Conservation (phyloP, 64 coral and sea anemone genomes). For the Cladopsammia gracilis region DNA sequence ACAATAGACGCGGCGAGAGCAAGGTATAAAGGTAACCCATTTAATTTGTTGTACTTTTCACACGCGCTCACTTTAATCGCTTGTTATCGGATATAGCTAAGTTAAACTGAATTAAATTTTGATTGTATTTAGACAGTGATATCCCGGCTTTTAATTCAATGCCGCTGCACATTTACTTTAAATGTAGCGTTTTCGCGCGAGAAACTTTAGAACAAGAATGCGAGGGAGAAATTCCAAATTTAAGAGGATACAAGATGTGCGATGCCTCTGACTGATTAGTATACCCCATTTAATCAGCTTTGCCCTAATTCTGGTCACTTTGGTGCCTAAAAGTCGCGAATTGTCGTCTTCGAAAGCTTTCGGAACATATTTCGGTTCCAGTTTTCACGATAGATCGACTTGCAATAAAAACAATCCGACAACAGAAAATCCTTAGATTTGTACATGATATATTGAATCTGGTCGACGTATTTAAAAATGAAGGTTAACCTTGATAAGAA, state of each 20-base stretch:
- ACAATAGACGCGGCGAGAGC: background rate
- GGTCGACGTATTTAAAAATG: background rate
- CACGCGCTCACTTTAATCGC: conserved; percentile 4
- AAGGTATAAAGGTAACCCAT: background rate
- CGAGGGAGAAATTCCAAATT: background rate
- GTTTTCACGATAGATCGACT: background rate
- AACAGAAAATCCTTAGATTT: background rate
- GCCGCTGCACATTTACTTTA: background rate
- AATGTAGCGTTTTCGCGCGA: background rate
- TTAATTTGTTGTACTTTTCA: conserved; percentile 4
- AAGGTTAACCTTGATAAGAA: background rate
- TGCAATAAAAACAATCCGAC: background rate
- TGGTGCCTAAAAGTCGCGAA: conserved; percentile 37
- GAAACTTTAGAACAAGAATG: background rate
- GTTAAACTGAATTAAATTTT: conserved; percentile 9
- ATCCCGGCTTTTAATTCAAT: background rate
- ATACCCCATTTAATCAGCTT: conserved; percentile 29
- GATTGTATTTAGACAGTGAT: background rate
- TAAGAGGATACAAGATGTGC: background rate
- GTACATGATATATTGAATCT: background rate
- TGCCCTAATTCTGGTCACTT: background rate
- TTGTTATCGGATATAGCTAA: conserved; percentile 1
- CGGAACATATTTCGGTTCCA: background rate
- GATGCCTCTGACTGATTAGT: conserved; percentile 1
- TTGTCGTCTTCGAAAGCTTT: conserved; percentile 20